Evolutionary conservation across 2,888 invertebrate species (phyloP), one percentile per base, ranked within the genome.

Genomic region (Caenorhabditis zanzibari): DNA sequence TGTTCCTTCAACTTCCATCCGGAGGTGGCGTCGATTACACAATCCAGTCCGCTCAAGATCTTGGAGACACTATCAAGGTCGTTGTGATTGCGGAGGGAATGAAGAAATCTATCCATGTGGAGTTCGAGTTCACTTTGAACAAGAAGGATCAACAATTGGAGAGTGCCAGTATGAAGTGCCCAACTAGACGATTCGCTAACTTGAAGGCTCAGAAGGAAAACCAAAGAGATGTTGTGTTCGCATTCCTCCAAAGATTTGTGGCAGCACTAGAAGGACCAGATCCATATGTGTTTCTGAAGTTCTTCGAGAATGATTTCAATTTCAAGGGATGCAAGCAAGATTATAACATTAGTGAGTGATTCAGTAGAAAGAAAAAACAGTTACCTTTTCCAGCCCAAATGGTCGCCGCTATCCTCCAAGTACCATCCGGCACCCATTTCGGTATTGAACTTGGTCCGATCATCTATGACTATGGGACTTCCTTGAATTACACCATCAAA

Each of bases 111-210:
- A 26, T 54, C 14, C 54, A 54, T 14, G 54, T 54, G 5, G 54
- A 54, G 14, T 54, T 54, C 2, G 63, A 63, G 44, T 63, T 63
- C 16, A n/a, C 28, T 10, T n/a, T 63, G 26, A 63, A 28, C 28
- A 63, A 63, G 63, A 63, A 63, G n/a, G 63, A 63, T 28, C 63
- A 63, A 28, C 44, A 63, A 22, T 28, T 63, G 26, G 63, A 63
- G 63, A 63, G 44, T 44, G 63, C 44, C 14, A 44, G 44, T n/a
- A 38, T 63, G 44, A 26, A 26, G 4, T 63, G 63, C 9, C 63
- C 41, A 14, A 26, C 24, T 10, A 41, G 26, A 5, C 10, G 54
- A 6, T 38, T 38, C 12, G 6, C n/a, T n/a, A n/a, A n/a, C n/a
- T n/a, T 38, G 2, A 4, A 2, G 49, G 49, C 22, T 19, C 19